Base-by-base conservation (phyloP, 2,113 vertebrate species). In the Antennarius striatus region DNA sequence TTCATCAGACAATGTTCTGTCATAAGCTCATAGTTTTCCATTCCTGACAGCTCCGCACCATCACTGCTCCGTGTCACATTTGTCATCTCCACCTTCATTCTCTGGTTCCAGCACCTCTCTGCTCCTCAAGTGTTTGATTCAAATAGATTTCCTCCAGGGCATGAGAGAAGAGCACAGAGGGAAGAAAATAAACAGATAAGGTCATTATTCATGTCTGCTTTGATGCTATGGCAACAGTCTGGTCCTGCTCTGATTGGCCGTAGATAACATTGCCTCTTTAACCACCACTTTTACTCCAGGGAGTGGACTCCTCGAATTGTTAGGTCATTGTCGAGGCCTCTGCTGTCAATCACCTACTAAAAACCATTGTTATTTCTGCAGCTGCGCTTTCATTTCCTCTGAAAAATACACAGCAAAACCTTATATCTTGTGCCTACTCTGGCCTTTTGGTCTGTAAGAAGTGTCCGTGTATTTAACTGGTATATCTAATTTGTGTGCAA, bases 191-290 rank as follows among this genome's bases (percentile, higher is more conserved):
- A 77, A 87, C 77, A 82, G 79, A 90, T 75, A 77, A 73, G 77
- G 79, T 78, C 74, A 78, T 91, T 84, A 89, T 87, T 91, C 83
- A 86, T 77, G 57, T 86, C 85, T 91, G 83, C 84, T 75, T 5
- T 66, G 78, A 79, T 36, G 72, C 88, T 90, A 91, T 92, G 86
- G 88, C 87, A 91, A 91, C 91, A 89, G 88, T 60, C 76, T 73
- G 59, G 84, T 77, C 57, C 58, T 52, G 54, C 77, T 86, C 88
- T 87, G 84, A 89, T 90, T 90, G 90, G 90, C 56, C 9, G 16
- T 63, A 85, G 83, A 90, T 88, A 87, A 87, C 75, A 75, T 68
- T 63, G 71, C 73, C 67, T 77, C 71, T 85, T 76, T 71, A 72
- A 68, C 80, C 75, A 66, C 71, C 72, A 52, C 62, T 82, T 81